Conservation (phyloP, 2,888 invertebrate genomes). For the Galeruca laticollis region DNA sequence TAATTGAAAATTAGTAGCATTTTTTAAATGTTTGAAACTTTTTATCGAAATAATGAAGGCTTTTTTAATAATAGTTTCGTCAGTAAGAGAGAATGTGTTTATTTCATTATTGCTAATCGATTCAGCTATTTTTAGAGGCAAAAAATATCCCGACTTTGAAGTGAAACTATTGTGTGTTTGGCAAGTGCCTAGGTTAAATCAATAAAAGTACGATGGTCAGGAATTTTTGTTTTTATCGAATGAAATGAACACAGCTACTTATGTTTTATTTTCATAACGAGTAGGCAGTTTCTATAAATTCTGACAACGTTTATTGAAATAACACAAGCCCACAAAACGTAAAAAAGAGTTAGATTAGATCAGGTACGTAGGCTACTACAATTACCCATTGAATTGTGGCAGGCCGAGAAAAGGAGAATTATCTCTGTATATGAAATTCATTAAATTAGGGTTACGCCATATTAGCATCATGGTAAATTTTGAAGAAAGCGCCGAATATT, state of each 20-base stretch:
- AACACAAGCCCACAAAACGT: not conserved
- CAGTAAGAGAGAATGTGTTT: not conserved
- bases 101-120: not conserved
- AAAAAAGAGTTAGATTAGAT: too few species aligned
- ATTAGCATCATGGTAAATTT: too few species aligned
- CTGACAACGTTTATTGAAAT: not conserved
- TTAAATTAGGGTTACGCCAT: too few species aligned
- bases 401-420: too few species aligned
- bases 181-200: constrained; percentile 32
- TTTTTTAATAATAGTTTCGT: too few species aligned
- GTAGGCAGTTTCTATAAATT: not conserved
- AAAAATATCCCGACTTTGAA: not conserved
- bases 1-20: not conserved
- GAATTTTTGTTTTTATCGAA: not conserved
- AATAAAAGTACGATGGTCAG: constrained; percentile 26
- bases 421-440: too few species aligned
- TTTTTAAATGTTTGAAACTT: too few species aligned
- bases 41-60: too few species aligned
- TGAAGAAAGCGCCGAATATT: too few species aligned
- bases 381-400: too few species aligned
- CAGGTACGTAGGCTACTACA: too few species aligned
- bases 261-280: constrained; percentile 1
- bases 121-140: not conserved
- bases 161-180: constrained; percentile 8
- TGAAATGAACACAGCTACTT: not conserved